Percentiles rank a stretch among this genome's conserved stretches.
Evolutionary conservation across 2,113 vertebrate species (phyloP).

Genomic region (Peromyscus polionotus): DNA sequence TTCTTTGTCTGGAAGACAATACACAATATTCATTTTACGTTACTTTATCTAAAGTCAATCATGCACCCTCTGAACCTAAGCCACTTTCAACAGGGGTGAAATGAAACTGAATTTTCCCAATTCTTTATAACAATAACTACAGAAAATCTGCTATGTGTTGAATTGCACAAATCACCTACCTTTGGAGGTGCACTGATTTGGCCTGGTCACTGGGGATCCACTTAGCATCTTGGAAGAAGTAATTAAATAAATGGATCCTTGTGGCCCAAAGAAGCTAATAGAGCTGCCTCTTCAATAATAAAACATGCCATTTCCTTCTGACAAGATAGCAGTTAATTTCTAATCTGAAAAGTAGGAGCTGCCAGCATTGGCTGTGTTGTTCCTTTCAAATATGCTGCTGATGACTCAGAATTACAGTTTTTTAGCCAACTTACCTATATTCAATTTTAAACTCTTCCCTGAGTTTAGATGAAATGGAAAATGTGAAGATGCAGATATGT

Average conservation of each 20-base stretch:
- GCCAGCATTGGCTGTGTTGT: constrained; percentile 58
- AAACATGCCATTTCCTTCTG: constrained; percentile 74
- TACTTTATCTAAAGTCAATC: constrained; percentile 28
- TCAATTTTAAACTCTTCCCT: constrained; percentile 75
- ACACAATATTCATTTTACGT: background rate
- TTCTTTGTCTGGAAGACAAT: background rate
- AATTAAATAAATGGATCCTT: constrained; percentile 78
- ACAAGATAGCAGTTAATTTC: constrained; percentile 79
- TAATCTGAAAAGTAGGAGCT: constrained; percentile 79
- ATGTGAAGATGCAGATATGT: constrained; percentile 35
- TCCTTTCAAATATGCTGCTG: constrained; percentile 67
- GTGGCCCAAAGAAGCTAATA: constrained; percentile 63
- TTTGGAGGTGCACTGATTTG: constrained; percentile 62
- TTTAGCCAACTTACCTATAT: constrained; percentile 74
- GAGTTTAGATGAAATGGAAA: constrained; percentile 74
- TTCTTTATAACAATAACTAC: constrained; percentile 42
- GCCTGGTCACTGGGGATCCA: constrained; percentile 56
- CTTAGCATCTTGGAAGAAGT: constrained; percentile 74
- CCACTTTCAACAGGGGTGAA: constrained; percentile 37
- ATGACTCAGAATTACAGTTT: constrained; percentile 74
- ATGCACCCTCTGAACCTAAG: background rate
- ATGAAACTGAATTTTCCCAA: background rate
- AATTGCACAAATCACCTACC: constrained; percentile 21
- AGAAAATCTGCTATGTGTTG: constrained; percentile 17
- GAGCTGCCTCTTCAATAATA: constrained; percentile 72